Conservation (phyloP, 2,797 vertebrate species). For the Staurois parvus region DNA sequence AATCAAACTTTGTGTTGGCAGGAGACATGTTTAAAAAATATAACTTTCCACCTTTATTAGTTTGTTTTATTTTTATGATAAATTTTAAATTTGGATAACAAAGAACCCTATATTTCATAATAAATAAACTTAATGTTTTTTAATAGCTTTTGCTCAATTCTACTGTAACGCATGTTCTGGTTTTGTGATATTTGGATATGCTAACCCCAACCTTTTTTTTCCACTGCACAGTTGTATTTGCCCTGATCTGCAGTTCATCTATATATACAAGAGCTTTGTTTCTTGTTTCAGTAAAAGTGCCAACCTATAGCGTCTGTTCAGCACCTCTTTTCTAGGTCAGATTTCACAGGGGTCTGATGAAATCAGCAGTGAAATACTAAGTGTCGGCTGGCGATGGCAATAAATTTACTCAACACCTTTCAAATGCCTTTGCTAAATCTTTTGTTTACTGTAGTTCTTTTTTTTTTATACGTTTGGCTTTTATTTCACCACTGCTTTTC, state of each 20-base stretch:
- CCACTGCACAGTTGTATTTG: background rate
- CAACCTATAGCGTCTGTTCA: background rate
- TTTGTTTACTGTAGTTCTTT: conserved; percentile 36
- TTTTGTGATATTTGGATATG: background rate
- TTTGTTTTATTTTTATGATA: too few species aligned
- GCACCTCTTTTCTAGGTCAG: conserved; percentile 30
- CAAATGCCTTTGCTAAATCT: conserved; percentile 44
- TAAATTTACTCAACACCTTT: conserved; percentile 45
- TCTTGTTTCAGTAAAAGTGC: background rate
- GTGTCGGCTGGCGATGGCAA: conserved; percentile 9
- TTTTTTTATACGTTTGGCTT: conserved; percentile 15
- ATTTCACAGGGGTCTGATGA: conserved; percentile 39
- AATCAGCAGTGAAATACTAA: conserved; percentile 13
- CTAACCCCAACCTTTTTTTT: background rate
- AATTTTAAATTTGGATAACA: too few species aligned
- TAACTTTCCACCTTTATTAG: too few species aligned
- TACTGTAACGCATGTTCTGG: background rate
- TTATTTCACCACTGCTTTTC: conserved; percentile 24
- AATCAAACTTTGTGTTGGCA: too few species aligned
- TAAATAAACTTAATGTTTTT: too few species aligned
- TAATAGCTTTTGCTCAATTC: background rate
- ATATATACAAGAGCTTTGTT: background rate
- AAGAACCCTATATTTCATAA: too few species aligned
- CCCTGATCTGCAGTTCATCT: background rate
- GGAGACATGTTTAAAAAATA: too few species aligned